Base-by-base conservation (phyloP, 2,888 invertebrate genomes). In the Lysandra bellargus region DNA sequence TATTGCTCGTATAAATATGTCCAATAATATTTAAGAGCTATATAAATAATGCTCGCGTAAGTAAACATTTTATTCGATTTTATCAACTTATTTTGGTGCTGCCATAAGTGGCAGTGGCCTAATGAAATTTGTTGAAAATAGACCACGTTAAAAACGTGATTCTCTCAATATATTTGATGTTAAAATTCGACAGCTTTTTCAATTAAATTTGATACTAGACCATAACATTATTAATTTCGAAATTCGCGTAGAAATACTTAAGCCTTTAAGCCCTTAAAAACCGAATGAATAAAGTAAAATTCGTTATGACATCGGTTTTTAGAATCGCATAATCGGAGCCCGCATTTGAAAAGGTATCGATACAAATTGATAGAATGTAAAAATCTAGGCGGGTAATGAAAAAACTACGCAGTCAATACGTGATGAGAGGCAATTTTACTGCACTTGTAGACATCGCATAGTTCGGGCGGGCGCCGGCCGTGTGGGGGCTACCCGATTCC, bases 381-480 rank as follows among this genome's bases (percentile, higher is more conserved):
- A 93, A 93, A 90, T 87, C 86, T 85, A 86, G 88, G 87, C 88
- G 90, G 91, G 88, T 93, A 93, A 92, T 93, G 92, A 92, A 94
- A 93, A 84, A 93, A 93, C 92, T 92, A 93, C 87, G 90, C 91
- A 91, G 91, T 92, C 93, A 94, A 94, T 94, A 93, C 93, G 93
- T 94, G 94, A 94, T 94, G 93, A 93, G 93, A 91, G 92, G 92
- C 94, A 94, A 94, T 94, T 94, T 93, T 92, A 93, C 92, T 90
- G 91, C 94, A 93, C 94, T 94, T 94, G 94, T 94, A 94, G 94
- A 94, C 93, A 93, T 92, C 92, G 93, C 88, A 92, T 93, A 93
- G 94, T 94, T 93, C 91, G 88, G 84, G 83, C 85, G 84, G 84
- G 85, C 86, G 84, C 82, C 85, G 84, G 84, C 85, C 86, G 87